Conservation (phyloP, 2,888 invertebrate genomes). For the Spatulosminthurus flaviceps region DNA sequence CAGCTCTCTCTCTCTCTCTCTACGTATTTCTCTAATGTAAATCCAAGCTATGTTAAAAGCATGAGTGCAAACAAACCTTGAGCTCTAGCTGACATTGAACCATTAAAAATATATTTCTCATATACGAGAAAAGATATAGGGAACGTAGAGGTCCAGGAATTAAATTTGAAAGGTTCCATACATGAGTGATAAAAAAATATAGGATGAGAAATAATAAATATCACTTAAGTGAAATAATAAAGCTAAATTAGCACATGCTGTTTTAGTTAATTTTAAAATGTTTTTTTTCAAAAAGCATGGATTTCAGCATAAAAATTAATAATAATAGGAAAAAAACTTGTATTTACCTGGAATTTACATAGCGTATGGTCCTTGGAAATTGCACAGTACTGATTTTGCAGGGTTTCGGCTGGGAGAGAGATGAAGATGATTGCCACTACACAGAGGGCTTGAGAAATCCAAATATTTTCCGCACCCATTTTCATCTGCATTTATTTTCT, state of each 20-base stretch:
- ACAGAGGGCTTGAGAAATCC: constrained; percentile 15
- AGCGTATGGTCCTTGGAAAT: constrained; percentile 62
- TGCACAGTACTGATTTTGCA: constrained; percentile 60
- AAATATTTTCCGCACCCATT: constrained; percentile 42
- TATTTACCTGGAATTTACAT: constrained; percentile 62
- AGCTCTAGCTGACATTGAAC: constrained; percentile 21
- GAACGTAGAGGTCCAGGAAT: too few species aligned
- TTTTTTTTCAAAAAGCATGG: too few species aligned
- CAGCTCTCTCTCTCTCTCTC: too few species aligned
- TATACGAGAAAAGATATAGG: too few species aligned
- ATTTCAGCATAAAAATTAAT: too few species aligned
- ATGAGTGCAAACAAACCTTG: constrained; percentile 26
- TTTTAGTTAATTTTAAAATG: too few species aligned
- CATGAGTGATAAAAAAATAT: too few species aligned
- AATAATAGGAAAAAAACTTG: not conserved
- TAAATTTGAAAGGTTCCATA: too few species aligned
- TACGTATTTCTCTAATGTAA: too few species aligned
- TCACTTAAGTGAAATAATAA: not conserved
- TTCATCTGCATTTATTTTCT: not conserved
- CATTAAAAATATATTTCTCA: too few species aligned
- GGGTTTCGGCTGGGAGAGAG: constrained; percentile 41
- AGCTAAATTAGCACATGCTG: constrained; percentile 8
- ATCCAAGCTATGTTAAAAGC: too few species aligned
- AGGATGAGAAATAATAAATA: too few species aligned
- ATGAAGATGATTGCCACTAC: constrained; percentile 47